phyloP scores from a whole-genome alignment of 2,888 invertebrate genomes.

The Drosophila pseudotalamancana region DNA sequence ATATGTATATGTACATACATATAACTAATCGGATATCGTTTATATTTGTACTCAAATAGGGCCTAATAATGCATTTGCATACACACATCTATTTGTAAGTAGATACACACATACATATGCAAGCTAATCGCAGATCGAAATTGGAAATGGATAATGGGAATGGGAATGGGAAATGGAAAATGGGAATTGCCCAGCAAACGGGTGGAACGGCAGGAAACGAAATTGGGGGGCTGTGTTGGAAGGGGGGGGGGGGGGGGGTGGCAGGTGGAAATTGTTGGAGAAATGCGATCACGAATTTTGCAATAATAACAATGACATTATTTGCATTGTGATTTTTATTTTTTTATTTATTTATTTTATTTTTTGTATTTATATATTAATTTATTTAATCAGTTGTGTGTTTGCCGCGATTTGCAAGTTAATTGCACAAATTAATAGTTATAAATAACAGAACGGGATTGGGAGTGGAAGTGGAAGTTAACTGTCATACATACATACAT shows the following conservation, averaged over 20 bases:
- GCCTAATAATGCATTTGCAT: not conserved
- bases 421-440: conserved; percentile 70
- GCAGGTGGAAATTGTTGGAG: conserved; percentile 39
- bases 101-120: conserved; percentile 8
- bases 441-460: conserved; percentile 50
- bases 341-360: conserved; percentile 1
- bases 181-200: too few relatives aligned
- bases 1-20: not conserved
- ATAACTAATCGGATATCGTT: conserved; percentile 3
- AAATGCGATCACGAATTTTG: conserved; percentile 53
- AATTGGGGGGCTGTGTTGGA: too few relatives aligned
- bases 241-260: not conserved
- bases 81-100: too few relatives aligned
- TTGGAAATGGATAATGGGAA: not conserved
- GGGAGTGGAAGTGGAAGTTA: conserved; percentile 11
- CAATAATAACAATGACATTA: conserved; percentile 17
- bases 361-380: conserved; percentile 36
- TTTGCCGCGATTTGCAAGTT: conserved; percentile 58
- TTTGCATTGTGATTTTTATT: conserved; percentile 4
- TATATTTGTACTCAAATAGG: not conserved
- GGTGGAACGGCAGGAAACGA: too few relatives aligned
- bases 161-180: conserved; percentile 21
- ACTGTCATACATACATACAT: conserved; percentile 11
- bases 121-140: conserved; percentile 30
- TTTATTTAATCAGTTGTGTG: conserved; percentile 59